Conservation (phyloP, 2,888 invertebrate genomes). For the Piscicola geometra region DNA sequence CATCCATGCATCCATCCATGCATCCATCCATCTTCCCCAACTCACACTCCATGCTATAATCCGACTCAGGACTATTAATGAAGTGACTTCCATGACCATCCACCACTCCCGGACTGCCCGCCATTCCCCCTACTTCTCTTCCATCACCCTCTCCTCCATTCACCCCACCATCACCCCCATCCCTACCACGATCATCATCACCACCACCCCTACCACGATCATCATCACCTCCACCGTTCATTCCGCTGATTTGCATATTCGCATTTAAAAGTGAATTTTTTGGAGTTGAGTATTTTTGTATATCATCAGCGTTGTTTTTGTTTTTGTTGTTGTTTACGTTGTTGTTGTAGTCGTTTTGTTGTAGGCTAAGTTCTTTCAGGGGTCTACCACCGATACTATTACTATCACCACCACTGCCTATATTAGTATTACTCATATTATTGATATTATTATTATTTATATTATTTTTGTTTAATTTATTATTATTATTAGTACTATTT, state of each 20-base stretch:
- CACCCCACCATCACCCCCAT: background rate
- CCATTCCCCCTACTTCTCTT: too few species aligned
- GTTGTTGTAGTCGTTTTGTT: background rate
- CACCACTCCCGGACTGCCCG: background rate
- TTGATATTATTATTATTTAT: background rate
- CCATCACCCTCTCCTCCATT: too few species aligned
- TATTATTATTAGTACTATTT: too few species aligned
- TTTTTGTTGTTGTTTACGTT: too few species aligned
- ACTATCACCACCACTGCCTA: too few species aligned
- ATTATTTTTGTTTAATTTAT: background rate
- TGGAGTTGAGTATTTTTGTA: background rate
- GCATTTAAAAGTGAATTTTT: background rate
- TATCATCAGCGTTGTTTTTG: too few species aligned
- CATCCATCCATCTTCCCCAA: background rate
- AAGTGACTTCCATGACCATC: background rate
- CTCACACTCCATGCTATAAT: slow-evolving; percentile 33
- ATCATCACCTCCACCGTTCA: background rate
- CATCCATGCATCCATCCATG: background rate
- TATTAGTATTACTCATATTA: background rate
- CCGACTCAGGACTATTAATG: slow-evolving; percentile 32
- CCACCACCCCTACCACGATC: background rate
- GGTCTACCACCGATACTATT: background rate
- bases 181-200: background rate
- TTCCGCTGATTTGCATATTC: background rate
- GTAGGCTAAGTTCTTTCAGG: background rate